phyloP scores from a whole-genome alignment of 2,113 vertebrate species.

The Prietella phreatophila region DNA sequence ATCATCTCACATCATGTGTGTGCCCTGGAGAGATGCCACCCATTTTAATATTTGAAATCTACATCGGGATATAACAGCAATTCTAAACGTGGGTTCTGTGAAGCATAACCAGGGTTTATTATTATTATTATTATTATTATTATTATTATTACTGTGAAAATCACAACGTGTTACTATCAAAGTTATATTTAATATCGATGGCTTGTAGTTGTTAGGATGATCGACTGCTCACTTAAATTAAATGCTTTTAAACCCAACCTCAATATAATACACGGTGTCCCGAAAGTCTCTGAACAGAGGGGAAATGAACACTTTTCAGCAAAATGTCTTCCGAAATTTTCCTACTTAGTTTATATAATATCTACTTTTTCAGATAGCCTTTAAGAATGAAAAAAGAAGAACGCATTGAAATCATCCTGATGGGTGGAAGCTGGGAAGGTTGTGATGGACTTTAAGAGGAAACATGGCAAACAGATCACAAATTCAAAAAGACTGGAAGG shows the following conservation, averaged over 20 bases:
- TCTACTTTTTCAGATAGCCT: too few relatives aligned
- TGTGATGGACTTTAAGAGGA: too few relatives aligned
- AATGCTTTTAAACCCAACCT: background rate
- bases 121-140: background rate
- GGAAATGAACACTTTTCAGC: too few relatives aligned
- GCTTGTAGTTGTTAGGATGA: background rate
- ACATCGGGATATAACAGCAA: background rate
- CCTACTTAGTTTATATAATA: too few relatives aligned
- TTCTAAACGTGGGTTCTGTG: background rate
- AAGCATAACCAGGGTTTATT: background rate
- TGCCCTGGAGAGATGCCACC: background rate
- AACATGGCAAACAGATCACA: too few relatives aligned
- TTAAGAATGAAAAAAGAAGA: too few relatives aligned
- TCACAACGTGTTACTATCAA: background rate
- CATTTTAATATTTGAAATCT: background rate
- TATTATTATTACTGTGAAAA: background rate
- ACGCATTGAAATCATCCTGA: too few relatives aligned
- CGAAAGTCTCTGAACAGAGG: too few relatives aligned
- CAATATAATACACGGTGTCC: background rate
- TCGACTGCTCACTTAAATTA: background rate
- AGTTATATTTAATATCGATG: background rate
- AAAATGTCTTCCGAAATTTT: too few relatives aligned
- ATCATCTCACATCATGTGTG: constrained; percentile 19
- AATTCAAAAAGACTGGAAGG: too few relatives aligned
- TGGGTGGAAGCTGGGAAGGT: too few relatives aligned